These are phyloP conservation scores for Sarcophaga bullata DNA, from an alignment of 1,140 invertebrate genomes.

Conservation along the genomic window DNA sequence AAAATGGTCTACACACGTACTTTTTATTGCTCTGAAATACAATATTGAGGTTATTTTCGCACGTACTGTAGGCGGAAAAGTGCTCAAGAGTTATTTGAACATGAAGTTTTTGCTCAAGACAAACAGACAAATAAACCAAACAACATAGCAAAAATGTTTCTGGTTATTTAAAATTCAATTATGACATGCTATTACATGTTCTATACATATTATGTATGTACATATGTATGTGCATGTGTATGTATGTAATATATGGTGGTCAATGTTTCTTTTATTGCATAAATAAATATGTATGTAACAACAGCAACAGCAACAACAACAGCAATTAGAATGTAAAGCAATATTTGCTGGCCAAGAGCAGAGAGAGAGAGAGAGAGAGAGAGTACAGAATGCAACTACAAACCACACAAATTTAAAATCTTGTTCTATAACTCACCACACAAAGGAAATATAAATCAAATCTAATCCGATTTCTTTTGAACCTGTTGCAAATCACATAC, in stretches of 20 bases:
- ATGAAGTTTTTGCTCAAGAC: neutral
- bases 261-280: too few relatives aligned
- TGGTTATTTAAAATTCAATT: constrained; percentile 26
- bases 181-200: neutral
- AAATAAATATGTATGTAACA: too few relatives aligned
- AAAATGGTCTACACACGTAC: neutral
- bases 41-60: constrained; percentile 24
- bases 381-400: neutral
- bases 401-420: neutral
- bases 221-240: too few relatives aligned
- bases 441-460: neutral
- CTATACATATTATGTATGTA: neutral
- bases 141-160: neutral
- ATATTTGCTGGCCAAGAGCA: neutral
- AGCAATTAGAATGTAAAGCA: neutral
- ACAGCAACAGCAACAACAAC: neutral
- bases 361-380: neutral
- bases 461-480: neutral
- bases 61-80: constrained; percentile 19
- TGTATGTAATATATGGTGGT: too few relatives aligned
- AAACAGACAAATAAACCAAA: neutral
- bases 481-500: constrained; percentile 12
- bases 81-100: neutral
- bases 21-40: neutral
- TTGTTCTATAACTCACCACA: neutral